Evolutionary conservation across 2,113 vertebrate species (phyloP), one percentile per base, ranked within the genome.

Genomic region (Callaeas wilsoni): DNA sequence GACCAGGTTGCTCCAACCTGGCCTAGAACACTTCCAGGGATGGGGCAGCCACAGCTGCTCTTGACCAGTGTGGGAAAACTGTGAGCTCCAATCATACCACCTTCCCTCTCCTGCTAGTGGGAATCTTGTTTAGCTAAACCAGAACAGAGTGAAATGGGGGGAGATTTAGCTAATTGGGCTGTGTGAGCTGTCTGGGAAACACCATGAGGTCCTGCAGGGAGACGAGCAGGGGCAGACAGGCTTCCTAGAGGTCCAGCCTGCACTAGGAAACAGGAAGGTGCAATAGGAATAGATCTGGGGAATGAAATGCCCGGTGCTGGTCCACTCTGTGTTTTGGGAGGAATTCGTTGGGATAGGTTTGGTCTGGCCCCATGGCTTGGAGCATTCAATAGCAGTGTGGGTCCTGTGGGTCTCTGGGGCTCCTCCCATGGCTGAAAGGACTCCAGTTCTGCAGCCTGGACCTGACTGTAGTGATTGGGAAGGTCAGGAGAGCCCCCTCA

Each of bases 291-390:
- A 76, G 44, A 37, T 23, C 9, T 73, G 37, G 37, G 42, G 17
- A 62, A 9, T 29, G 50, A 80, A 74, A 25, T 0, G 1, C 29
- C 50, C 39, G 30, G 44, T 70, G 35, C 47, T 55, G 33, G 9
- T 64, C 41, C 0, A 1, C 47, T 70, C 0, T 17, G 5, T 47
- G 44, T 2, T 44, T 65, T 1, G 5, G 52, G 42, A 71, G 19
- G 19, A 85, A 60, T 74, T 71, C n/a, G 16, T 35, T 74, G 63
- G 55, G 41, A 10, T 53, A 29, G 30, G 13, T 63, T 12, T 52
- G 63, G 42, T 49, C 27, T 80, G 70, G 9, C 49, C 27, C 41
- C 9, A 1, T 29, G 57, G 35, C 65, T 87, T 49, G 53, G 49
- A 70, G 18, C 16, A 6, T 71, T 56, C 53, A 13, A 0, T 25